Percentiles rank a stretch among this genome's conserved stretches.
These are phyloP conservation scores for Taeniopygia guttata DNA, from an alignment of 2,797 vertebrate genomes.

Conservation along the genomic window DNA sequence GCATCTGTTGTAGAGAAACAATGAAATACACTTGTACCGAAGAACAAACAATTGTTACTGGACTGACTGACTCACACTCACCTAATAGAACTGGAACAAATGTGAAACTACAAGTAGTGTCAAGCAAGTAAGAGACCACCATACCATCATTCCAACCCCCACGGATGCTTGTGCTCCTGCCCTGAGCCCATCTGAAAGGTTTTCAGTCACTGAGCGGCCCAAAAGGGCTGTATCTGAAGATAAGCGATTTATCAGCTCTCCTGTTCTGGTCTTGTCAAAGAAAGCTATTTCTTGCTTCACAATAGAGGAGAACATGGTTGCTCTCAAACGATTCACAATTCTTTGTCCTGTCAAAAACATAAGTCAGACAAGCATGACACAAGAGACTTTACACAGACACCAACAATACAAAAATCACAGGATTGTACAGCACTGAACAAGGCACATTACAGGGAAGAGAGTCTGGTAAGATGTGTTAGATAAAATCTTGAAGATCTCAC, in stretches of 20 bases:
- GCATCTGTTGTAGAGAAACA: not conserved
- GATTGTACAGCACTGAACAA: not conserved
- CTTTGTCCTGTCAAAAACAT: slow-evolving; percentile 82
- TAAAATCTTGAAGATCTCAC: not conserved
- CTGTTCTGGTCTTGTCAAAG: slow-evolving; percentile 92
- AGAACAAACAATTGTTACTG: not conserved
- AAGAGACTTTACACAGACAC: not conserved
- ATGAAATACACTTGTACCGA: not conserved
- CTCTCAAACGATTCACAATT: slow-evolving; percentile 89
- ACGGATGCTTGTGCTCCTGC: slow-evolving; percentile 88
- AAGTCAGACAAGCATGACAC: not conserved
- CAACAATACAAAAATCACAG: not conserved
- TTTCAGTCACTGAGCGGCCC: slow-evolving; percentile 91
- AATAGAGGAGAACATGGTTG: slow-evolving; percentile 88
- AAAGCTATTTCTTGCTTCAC: slow-evolving; percentile 94
- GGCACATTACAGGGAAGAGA: not conserved
- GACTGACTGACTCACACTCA: not conserved
- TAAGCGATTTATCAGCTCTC: slow-evolving; percentile 95
- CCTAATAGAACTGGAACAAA: not conserved
- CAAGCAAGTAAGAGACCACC: not conserved
- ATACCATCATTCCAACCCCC: slow-evolving; percentile 96
- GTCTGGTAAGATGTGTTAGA: not conserved
- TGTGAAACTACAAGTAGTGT: not conserved
- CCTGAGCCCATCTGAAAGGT: slow-evolving; percentile 93
- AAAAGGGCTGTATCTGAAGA: slow-evolving; percentile 89